Base-by-base conservation (phyloP, 2,113 vertebrate genomes). In the Oreochromis spilurus region DNA sequence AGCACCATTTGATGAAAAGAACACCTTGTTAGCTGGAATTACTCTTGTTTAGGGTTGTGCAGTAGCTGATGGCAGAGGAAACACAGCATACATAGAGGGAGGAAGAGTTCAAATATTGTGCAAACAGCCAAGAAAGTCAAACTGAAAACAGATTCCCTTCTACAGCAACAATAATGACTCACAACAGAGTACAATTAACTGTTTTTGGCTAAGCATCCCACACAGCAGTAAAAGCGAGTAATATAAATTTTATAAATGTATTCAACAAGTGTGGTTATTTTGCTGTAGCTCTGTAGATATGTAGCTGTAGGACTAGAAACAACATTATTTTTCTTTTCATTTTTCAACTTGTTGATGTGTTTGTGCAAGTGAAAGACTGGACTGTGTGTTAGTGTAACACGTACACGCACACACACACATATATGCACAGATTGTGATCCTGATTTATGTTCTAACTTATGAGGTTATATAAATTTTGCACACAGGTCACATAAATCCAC, bases 401-500 rank as follows among this genome's bases (percentile, higher is more conserved):
- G 12, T 77, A 85, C 26, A 81, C 5, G 31, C 75, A 43, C 52
- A 54, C 19, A 79, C 70, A 65, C 6, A 70, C 16, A 81, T 31
- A 55, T n/a, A 77, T 5, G 3, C 21, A 79, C 14, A 70, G 9
- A 43, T 52, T 45, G 34, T 55, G 19, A 45, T 79, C 81, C 52
- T 14, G 34, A 87, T 70, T 85, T 9, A 58, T 40, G 53, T 52
- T 53, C 19, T 62, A 50, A 65, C 26, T 84, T 21, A 50, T 65
- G 13, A 81, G 36, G 43, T 86, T 60, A 53, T 57, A 58, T 82
- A 86, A 83, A 55, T 65, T 60, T 70, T 40, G 54, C 75, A 12
- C 83, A 90, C 8, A 21, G 65, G 79, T 87, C 48, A 72, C 65
- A 86, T 77, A 78, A 65, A 82, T 84, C 72, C 62, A 81, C 62